These are phyloP conservation scores for Etheostoma cragini DNA, from an alignment of 2,113 vertebrate species.

Conservation along the genomic window DNA sequence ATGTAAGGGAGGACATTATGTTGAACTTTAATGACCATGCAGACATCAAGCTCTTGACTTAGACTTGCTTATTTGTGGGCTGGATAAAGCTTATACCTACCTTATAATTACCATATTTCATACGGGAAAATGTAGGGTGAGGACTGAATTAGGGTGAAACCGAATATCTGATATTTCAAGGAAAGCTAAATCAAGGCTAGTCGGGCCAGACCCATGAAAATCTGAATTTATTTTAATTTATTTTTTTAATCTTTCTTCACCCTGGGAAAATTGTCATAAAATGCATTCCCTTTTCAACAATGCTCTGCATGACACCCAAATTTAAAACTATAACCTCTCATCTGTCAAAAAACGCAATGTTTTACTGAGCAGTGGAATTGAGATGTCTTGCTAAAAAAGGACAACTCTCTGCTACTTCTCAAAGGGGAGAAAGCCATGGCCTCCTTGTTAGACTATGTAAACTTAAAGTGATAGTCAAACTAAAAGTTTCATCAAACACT, in stretches of 20 bases:
- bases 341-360: neutral
- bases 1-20: neutral
- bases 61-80: neutral
- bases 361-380: neutral
- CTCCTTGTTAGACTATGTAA: neutral
- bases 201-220: neutral
- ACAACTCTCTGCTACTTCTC: conserved; percentile 3
- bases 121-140: neutral
- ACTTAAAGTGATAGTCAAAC: conserved; percentile 12
- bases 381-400: neutral
- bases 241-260: neutral
- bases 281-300: neutral
- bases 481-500: conserved; percentile 12
- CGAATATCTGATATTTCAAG: neutral
- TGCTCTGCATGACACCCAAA: neutral
- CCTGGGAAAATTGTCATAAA: neutral
- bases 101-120: neutral
- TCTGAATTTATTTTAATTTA: neutral
- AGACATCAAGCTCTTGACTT: neutral
- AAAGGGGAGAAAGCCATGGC: neutral
- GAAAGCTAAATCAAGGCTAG: neutral
- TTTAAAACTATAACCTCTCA: conserved; percentile 12
- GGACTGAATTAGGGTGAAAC: neutral
- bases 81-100: neutral
- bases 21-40: neutral